phyloP scores from a whole-genome alignment of 2,888 invertebrate genomes.

The Himalopsyche japonica region DNA sequence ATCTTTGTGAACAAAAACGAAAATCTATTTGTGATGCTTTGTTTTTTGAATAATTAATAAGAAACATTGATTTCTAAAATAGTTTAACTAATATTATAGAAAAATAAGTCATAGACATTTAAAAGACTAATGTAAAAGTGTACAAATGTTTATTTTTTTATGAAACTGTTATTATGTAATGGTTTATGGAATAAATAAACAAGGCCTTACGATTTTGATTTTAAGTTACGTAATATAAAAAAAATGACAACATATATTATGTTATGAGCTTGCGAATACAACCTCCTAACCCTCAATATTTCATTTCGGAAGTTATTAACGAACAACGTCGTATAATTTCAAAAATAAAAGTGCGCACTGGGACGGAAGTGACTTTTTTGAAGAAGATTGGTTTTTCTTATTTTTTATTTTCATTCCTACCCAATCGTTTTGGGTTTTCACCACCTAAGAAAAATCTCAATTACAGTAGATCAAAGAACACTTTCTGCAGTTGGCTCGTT shows the following conservation, averaged over 20 bases:
- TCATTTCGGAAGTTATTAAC: neutral
- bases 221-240: neutral
- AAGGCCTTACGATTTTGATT: too few relatives aligned
- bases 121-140: too few relatives aligned
- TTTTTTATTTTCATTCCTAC: neutral
- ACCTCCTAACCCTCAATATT: neutral
- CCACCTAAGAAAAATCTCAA: constrained; percentile 26
- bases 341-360: neutral
- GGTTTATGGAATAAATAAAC: too few relatives aligned
- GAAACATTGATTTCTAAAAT: too few relatives aligned
- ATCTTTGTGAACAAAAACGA: too few relatives aligned
- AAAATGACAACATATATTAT: neutral
- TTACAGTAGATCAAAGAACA: constrained; percentile 38
- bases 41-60: too few relatives aligned
- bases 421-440: neutral
- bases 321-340: neutral
- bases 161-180: too few relatives aligned
- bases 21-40: too few relatives aligned
- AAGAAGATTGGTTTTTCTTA: constrained; percentile 25
- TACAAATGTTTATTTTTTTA: too few relatives aligned
- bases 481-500: constrained; percentile 34
- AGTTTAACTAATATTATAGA: too few relatives aligned
- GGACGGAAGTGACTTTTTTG: neutral
- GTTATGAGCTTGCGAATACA: neutral
- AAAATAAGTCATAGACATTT: too few relatives aligned